A percentile compares a stretch with the other conserved stretches of the same genome.
Conservation (phyloP, 2,113 vertebrate species). For the Prinia subflava region DNA sequence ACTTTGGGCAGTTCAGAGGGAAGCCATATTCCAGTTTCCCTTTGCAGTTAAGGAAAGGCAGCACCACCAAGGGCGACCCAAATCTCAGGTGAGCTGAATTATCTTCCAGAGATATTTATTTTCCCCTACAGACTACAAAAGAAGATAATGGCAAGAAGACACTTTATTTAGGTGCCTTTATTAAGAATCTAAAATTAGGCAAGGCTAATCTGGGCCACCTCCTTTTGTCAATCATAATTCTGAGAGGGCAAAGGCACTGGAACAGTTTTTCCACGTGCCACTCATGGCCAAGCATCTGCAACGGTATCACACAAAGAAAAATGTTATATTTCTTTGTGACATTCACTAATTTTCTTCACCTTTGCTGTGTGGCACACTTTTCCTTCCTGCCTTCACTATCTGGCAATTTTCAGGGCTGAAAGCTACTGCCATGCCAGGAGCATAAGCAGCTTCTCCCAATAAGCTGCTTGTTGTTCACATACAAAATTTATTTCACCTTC, state of each 20-base stretch:
- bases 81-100: not conserved
- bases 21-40: not conserved
- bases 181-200: conserved; percentile 43
- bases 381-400: not conserved
- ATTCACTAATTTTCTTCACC: not conserved
- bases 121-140: not conserved
- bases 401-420: not conserved
- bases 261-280: not conserved
- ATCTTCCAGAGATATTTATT: not conserved
- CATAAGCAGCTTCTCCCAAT: not conserved
- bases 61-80: not conserved
- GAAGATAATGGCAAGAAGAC: not conserved
- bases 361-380: not conserved
- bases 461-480: not conserved
- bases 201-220: conserved; percentile 25
- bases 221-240: not conserved
- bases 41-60: not conserved
- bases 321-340: not conserved
- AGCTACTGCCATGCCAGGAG: not conserved
- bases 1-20: not conserved
- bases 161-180: conserved; percentile 11
- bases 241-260: not conserved
- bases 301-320: not conserved
- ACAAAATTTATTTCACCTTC: not conserved
- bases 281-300: not conserved